Evolutionary conservation across 2,113 vertebrate species (phyloP).

Genomic region (Ageneiosus marmoratus): DNA sequence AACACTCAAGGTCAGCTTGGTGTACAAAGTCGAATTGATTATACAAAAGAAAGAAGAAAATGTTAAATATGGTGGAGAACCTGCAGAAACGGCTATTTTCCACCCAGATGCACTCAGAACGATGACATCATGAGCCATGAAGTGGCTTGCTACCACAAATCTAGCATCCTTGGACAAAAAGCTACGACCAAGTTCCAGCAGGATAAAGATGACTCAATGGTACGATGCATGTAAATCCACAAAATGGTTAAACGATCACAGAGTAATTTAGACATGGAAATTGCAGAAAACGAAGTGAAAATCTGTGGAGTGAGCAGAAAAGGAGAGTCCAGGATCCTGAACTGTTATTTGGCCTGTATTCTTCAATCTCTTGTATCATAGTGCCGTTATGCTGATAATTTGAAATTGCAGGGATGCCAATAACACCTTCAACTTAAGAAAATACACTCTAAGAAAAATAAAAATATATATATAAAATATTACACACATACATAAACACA

Average conservation of each 20-base stretch:
- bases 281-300: neutral
- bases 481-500: no score
- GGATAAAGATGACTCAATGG: neutral
- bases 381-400: neutral
- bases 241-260: neutral
- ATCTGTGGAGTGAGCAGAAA: neutral
- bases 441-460: no score
- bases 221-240: neutral
- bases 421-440: no score
- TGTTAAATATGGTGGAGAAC: neutral
- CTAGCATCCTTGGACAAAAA: neutral
- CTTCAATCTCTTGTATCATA: neutral
- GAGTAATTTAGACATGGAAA: neutral
- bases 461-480: no score
- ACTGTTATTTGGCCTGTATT: neutral
- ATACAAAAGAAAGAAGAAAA: neutral
- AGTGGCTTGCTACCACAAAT: no score
- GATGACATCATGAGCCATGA: neutral
- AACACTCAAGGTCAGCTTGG: no score
- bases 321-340: neutral
- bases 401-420: neutral
- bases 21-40: neutral
- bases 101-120: neutral
- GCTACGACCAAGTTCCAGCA: neutral
- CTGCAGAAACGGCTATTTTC: neutral